Conservation (phyloP, 2,888 invertebrate genomes). For the Octonoba sinensis region DNA sequence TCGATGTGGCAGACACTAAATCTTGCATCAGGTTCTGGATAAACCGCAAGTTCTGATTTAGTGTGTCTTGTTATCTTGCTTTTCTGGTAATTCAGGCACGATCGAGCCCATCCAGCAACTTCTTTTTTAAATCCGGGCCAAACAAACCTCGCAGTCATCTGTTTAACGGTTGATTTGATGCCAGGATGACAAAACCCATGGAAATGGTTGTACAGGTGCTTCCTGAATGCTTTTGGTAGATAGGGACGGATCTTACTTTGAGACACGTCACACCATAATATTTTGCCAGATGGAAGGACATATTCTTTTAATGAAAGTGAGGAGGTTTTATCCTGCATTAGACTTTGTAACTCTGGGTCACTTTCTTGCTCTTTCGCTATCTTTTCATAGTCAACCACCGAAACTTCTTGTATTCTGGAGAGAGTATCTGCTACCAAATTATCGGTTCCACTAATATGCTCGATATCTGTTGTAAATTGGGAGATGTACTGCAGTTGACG, state of each 20-base stretch:
- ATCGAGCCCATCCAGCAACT: background rate
- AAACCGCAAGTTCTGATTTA: too few relatives aligned
- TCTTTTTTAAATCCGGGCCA: background rate
- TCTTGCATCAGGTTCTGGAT: background rate
- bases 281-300: background rate
- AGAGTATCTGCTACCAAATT: slow-evolving; percentile 39
- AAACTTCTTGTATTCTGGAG: slow-evolving; percentile 21
- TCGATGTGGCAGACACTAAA: slow-evolving; percentile 45
- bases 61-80: too few relatives aligned
- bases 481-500: slow-evolving; percentile 68
- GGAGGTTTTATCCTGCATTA: background rate
- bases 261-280: slow-evolving; percentile 20
- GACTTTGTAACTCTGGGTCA: background rate
- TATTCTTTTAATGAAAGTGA: background rate
- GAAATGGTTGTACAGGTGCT: background rate
- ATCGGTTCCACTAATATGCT: slow-evolving; percentile 66
- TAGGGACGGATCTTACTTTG: slow-evolving; percentile 18
- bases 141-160: slow-evolving; percentile 1
- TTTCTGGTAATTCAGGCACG: background rate
- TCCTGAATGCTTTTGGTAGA: slow-evolving; percentile 25
- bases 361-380: background rate
- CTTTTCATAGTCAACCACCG: background rate
- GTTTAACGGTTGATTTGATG: slow-evolving; percentile 9
- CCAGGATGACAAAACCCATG: background rate
- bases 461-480: slow-evolving; percentile 70